A percentile compares a stretch with the other conserved stretches of the same genome.
phyloP scores from a whole-genome alignment of 1,140 invertebrate genomes.

The Drosophila mayri region DNA sequence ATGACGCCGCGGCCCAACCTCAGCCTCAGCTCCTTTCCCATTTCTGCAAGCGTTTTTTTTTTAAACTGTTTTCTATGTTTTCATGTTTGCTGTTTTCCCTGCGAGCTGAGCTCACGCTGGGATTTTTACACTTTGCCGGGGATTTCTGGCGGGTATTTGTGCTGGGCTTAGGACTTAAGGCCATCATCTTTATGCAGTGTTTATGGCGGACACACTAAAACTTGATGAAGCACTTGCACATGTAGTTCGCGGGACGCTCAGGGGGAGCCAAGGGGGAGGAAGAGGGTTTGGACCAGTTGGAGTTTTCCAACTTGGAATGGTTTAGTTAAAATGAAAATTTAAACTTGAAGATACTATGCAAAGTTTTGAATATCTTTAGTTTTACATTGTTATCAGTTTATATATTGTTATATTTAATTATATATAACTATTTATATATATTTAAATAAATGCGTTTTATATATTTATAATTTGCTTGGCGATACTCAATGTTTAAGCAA shows the following conservation, averaged over 20 bases:
- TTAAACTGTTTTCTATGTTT: slow-evolving; percentile 11
- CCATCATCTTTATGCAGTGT: slow-evolving; percentile 64
- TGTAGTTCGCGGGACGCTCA: slow-evolving; percentile 2
- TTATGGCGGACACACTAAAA: slow-evolving; percentile 60
- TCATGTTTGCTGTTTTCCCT: slow-evolving; percentile 35
- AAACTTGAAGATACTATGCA: not conserved
- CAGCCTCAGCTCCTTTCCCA: not conserved
- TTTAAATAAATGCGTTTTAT: not conserved
- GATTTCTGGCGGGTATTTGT: slow-evolving; percentile 41
- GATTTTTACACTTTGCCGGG: slow-evolving; percentile 53
- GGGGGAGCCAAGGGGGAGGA: not conserved
- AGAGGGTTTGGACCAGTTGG: not conserved
- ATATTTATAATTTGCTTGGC: not conserved
- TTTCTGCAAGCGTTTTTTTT: not conserved
- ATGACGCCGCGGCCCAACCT: slow-evolving; percentile 42
- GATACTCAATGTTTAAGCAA: no score
- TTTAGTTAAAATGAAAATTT: not conserved
- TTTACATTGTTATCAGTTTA: not conserved
- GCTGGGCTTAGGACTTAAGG: slow-evolving; percentile 51
- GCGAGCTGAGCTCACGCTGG: slow-evolving; percentile 65
- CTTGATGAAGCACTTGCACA: slow-evolving; percentile 46
- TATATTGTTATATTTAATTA: not conserved
- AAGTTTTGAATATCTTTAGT: not conserved
- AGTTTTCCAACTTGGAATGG: not conserved
- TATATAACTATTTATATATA: not conserved